Conservation (phyloP, 2,113 vertebrate genomes). For the Corynorhinus townsendii region DNA sequence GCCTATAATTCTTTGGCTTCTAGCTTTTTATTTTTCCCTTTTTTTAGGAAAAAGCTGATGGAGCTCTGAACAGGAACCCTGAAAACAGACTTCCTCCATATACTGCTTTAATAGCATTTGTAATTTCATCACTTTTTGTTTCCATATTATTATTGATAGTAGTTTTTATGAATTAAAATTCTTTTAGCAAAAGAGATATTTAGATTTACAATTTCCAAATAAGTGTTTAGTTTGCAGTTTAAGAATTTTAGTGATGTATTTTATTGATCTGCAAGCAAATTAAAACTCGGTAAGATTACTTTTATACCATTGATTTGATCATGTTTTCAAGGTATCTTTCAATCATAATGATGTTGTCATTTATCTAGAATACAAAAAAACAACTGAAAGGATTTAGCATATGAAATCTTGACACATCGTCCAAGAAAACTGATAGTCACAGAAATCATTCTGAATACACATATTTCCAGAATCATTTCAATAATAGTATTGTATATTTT, state of each 20-base stretch:
- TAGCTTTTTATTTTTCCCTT: background rate
- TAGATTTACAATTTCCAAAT: background rate
- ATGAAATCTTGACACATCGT: background rate
- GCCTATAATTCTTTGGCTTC: conserved; percentile 15
- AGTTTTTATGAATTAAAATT: background rate
- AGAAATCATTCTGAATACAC: background rate
- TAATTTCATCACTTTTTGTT: background rate
- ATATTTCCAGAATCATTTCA: background rate
- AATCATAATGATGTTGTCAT: background rate
- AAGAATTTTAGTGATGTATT: background rate
- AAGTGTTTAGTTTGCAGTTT: background rate
- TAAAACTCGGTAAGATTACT: background rate
- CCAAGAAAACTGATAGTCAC: background rate
- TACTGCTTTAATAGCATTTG: background rate
- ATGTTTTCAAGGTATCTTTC: background rate
- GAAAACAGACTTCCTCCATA: background rate
- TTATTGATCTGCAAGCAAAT: background rate
- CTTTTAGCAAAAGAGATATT: background rate
- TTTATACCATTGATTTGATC: background rate
- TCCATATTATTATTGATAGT: background rate
- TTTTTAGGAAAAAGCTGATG: background rate
- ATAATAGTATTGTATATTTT: background rate
- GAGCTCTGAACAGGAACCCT: background rate
- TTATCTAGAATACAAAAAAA: background rate
- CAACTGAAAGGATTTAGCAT: background rate